These are phyloP conservation scores for Maccullochella peelii DNA, from an alignment of 2,113 vertebrate genomes.

Conservation along the genomic window DNA sequence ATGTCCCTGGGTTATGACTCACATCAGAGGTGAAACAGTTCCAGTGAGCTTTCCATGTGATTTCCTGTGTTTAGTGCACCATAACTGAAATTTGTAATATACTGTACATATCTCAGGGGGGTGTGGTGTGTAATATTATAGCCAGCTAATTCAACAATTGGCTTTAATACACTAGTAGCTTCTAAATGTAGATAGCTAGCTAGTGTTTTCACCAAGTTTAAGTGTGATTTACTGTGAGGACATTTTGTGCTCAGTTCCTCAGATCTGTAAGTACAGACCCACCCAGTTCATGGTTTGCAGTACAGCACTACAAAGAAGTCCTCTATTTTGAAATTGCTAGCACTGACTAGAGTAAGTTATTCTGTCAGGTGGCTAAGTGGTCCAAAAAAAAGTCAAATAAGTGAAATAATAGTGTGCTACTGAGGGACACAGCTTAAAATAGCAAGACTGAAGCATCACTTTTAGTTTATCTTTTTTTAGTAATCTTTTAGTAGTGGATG, in stretches of 20 bases:
- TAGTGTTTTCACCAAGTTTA: not conserved
- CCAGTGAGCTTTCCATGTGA: constrained; percentile 9
- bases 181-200: not conserved
- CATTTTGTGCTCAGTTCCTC: not conserved
- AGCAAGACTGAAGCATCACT: not conserved
- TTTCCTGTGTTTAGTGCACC: constrained; percentile 2
- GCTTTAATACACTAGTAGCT: not conserved
- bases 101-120: not conserved
- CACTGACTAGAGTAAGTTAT: not conserved
- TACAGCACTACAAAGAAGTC: not conserved
- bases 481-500: not conserved
- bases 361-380: not conserved
- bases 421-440: not conserved
- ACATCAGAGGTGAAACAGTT: not conserved
- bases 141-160: not conserved
- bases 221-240: not conserved
- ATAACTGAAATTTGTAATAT: not conserved
- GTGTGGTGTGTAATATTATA: not conserved
- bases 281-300: not conserved
- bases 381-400: not conserved
- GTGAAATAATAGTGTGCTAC: not conserved
- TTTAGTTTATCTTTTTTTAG: too few species aligned
- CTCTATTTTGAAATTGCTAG: not conserved
- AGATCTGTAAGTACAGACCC: not conserved
- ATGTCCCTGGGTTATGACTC: constrained; percentile 47